A percentile compares a stretch with the other conserved stretches of the same genome.
phyloP scores from a whole-genome alignment of 92 coral and sea anemone genomes.

The Pocillopora meandrina region DNA sequence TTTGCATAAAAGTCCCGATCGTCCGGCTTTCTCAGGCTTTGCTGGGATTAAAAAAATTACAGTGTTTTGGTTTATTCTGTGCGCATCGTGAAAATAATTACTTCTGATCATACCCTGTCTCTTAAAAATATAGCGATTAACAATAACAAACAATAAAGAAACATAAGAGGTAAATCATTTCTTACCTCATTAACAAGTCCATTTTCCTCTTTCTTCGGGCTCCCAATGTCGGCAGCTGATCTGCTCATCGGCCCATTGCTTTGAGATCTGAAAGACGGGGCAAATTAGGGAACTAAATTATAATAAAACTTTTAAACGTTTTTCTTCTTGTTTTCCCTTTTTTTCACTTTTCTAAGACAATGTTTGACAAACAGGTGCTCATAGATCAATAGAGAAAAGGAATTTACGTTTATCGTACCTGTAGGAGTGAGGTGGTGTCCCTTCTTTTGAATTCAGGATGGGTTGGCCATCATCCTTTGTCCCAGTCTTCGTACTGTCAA shows the following conservation, averaged over 20 bases:
- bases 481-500: constrained; percentile 11
- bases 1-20: too few species aligned
- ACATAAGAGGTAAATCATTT: neutral
- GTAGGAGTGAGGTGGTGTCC: constrained; percentile 3
- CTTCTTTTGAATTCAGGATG: neutral
- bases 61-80: too few species aligned
- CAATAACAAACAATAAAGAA: too few species aligned
- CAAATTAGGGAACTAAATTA: neutral
- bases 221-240: neutral
- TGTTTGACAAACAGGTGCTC: neutral
- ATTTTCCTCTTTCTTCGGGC: constrained; percentile 25
- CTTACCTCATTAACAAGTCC: constrained; percentile 41
- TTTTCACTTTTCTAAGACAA: neutral
- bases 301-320: neutral
- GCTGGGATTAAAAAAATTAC: too few species aligned
- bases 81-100: too few species aligned
- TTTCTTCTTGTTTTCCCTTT: too few species aligned
- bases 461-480: neutral
- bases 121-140: neutral
- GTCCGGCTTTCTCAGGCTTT: too few species aligned
- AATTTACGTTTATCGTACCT: neutral
- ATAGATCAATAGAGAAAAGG: neutral
- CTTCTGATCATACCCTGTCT: too few species aligned
- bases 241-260: neutral
- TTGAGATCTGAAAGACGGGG: constrained; percentile 20